These are phyloP conservation scores for Phaethon lepturus DNA, from an alignment of 2,113 vertebrate genomes.

Conservation along the genomic window DNA sequence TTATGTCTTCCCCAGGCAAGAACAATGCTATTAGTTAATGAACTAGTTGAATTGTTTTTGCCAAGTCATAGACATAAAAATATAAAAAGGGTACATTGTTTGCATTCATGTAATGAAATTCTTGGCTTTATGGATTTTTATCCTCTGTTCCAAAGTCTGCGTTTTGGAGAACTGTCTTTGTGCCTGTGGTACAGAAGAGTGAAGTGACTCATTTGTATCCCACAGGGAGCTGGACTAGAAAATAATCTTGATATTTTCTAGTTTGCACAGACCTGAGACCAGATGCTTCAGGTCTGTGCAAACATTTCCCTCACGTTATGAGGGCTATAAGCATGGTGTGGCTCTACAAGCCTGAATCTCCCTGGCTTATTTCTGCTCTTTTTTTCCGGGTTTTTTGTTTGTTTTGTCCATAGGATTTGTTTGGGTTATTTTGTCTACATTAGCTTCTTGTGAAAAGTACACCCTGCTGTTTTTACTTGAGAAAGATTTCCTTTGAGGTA, in stretches of 20 bases:
- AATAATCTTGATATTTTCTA: not conserved
- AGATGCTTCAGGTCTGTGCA: not conserved
- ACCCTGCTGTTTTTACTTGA: not conserved
- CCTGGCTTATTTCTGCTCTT: not conserved
- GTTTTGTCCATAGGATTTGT: not conserved
- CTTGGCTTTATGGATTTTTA: not conserved
- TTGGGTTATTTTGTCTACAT: not conserved
- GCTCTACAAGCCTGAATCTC: not conserved
- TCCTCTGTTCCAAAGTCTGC: not conserved
- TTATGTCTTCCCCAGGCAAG: not conserved
- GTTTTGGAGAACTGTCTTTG: not conserved
- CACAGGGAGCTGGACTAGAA: not conserved
- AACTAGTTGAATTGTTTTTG: not conserved
- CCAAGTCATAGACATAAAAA: not conserved
- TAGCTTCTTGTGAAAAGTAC: not conserved
- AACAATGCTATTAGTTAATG: not conserved
- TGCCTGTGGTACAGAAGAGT: not conserved
- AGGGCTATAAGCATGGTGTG: not conserved
- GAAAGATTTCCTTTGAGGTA: not conserved
- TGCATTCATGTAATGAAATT: not conserved
- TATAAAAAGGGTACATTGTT: not conserved
- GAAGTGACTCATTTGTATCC: not conserved
- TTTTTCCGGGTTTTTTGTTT: not conserved
- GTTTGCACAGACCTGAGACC: too few species aligned
- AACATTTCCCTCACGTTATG: not conserved